These are phyloP conservation scores for Onthophagus sagittarius DNA, from an alignment of 2,888 invertebrate genomes.

Conservation along the genomic window DNA sequence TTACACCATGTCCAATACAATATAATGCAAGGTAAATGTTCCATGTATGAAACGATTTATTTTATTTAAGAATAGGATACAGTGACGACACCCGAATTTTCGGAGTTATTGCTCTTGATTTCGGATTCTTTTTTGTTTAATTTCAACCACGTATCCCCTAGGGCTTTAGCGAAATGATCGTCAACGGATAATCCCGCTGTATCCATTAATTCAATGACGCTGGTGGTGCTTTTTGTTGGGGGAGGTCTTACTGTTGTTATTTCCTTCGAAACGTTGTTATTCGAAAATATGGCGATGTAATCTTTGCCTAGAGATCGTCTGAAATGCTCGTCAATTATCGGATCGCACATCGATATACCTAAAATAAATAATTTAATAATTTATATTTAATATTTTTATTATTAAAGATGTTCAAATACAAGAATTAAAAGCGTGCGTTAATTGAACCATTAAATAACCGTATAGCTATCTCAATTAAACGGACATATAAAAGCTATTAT, in stretches of 20 bases:
- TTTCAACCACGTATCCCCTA: slow-evolving; percentile 80
- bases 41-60: background rate
- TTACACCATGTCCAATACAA: slow-evolving; percentile 2
- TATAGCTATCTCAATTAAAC: background rate
- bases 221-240: slow-evolving; percentile 29
- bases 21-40: background rate
- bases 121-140: slow-evolving; percentile 61
- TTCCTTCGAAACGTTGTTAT: slow-evolving; percentile 48
- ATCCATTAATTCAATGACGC: slow-evolving; percentile 56
- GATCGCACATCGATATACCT: slow-evolving; percentile 80
- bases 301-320: slow-evolving; percentile 84
- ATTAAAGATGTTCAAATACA: background rate
- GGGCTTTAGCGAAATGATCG: slow-evolving; percentile 88
- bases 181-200: slow-evolving; percentile 69
- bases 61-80: slow-evolving; percentile 31
- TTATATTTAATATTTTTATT: too few relatives aligned
- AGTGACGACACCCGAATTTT: slow-evolving; percentile 42
- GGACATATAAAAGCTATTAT: background rate
- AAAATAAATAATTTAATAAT: slow-evolving; percentile 35
- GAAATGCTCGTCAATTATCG: slow-evolving; percentile 94
- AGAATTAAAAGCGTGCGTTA: background rate
- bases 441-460: background rate
- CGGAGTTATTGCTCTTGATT: slow-evolving; percentile 42
- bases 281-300: slow-evolving; percentile 67
- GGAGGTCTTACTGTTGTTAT: slow-evolving; percentile 30